Evolutionary conservation across 2,888 invertebrate genomes (phyloP).

Genomic region (Silvanus unidentatus): DNA sequence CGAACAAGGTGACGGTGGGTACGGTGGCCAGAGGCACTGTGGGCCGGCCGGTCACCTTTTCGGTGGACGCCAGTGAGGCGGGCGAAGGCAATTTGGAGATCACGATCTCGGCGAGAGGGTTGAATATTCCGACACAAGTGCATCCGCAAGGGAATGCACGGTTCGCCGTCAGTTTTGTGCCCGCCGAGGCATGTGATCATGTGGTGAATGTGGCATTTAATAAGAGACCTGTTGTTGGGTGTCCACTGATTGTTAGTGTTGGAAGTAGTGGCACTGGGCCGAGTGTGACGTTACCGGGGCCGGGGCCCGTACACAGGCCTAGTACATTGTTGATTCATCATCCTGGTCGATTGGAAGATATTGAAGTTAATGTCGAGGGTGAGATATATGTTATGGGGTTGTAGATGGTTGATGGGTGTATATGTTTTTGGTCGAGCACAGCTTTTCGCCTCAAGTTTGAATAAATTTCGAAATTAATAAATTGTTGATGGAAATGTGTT

Average conservation of each 20-base stretch:
- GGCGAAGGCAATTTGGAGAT: conserved; percentile 97
- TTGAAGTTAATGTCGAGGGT: conserved; percentile 97
- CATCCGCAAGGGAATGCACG: conserved; percentile 81
- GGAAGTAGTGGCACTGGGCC: conserved; percentile 61
- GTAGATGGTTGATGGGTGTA: background rate
- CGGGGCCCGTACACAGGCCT: conserved; percentile 65
- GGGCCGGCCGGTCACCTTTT: conserved; percentile 88
- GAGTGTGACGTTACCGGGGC: conserved; percentile 65
- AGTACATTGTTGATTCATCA: conserved; percentile 70
- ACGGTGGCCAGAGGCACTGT: conserved; percentile 75
- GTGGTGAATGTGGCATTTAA: conserved; percentile 97
- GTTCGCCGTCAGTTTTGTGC: conserved; percentile 95
- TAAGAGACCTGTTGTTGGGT: conserved; percentile 80
- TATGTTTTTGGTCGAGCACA: conserved; percentile 7
- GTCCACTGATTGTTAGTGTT: conserved; percentile 84
- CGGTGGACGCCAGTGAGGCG: conserved; percentile 92
- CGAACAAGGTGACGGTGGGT: conserved; percentile 73
- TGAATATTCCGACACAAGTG: conserved; percentile 93
- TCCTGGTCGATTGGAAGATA: conserved; percentile 83
- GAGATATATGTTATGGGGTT: conserved; percentile 38
- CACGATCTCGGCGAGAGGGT: conserved; percentile 87
- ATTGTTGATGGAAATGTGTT: background rate
- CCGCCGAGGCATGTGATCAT: conserved; percentile 90
- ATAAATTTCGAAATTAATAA: conserved; percentile 1
- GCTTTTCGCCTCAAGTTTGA: conserved; percentile 8